These are phyloP conservation scores for Acromyrmex echinatior DNA, from an alignment of 1,140 invertebrate genomes.

Conservation along the genomic window DNA sequence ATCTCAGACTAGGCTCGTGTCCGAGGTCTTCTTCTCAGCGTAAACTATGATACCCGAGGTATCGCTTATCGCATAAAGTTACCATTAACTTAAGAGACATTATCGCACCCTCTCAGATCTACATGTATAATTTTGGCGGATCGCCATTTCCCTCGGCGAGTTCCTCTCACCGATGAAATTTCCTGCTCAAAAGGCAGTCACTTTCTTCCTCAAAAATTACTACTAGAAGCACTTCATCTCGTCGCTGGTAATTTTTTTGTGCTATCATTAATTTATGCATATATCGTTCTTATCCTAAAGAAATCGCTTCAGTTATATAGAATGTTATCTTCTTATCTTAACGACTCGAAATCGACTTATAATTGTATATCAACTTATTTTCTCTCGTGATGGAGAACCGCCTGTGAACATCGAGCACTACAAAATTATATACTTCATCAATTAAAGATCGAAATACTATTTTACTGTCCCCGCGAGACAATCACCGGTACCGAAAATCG, in stretches of 20 bases:
- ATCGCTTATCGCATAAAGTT: constrained; percentile 73
- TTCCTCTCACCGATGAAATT: constrained; percentile 57
- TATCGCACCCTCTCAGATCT: constrained; percentile 73
- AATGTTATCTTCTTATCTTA: constrained; percentile 19
- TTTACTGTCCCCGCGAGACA: background rate
- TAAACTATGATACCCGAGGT: constrained; percentile 65
- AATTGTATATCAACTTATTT: constrained; percentile 11
- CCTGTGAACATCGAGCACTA: constrained; percentile 2
- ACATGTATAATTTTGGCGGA: constrained; percentile 59
- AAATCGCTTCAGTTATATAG: background rate
- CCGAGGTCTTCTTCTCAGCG: constrained; percentile 75
- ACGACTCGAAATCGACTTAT: constrained; percentile 14
- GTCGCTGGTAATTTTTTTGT: constrained; percentile 43
- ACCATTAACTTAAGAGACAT: constrained; percentile 70
- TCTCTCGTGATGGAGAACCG: background rate
- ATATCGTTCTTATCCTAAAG: background rate
- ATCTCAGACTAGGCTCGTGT: constrained; percentile 82
- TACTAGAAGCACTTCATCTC: constrained; percentile 27
- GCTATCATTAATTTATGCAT: constrained; percentile 32
- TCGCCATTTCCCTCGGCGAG: constrained; percentile 47
- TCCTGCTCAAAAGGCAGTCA: constrained; percentile 53
- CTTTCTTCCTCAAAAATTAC: constrained; percentile 30
- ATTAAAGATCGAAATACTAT: constrained; percentile 50
- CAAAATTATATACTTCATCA: background rate
- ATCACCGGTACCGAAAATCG: constrained; percentile 41